Evolutionary conservation across 2,888 invertebrate species (phyloP), one percentile per base, ranked within the genome.

Genomic region (Dioctria rufipes): DNA sequence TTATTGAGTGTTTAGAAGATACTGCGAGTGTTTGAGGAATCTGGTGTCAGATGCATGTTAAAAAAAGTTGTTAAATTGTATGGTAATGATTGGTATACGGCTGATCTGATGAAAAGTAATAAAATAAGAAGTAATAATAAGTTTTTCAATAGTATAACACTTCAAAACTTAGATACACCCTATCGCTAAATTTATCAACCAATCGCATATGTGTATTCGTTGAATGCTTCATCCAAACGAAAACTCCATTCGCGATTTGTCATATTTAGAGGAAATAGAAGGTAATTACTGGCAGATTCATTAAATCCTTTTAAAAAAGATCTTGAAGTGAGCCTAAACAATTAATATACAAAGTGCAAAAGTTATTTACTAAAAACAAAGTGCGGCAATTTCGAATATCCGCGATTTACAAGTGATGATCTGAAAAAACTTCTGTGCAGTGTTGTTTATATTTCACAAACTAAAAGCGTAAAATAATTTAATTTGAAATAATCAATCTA

Each of bases 181-280:
- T 69, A 49, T 69, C 13, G 46, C 40, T 73, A 9, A 51, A 54
- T 6, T 73, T 37, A 39, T 54, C 51, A 37, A 46, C 51, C 51
- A 5, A 37, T 40, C 71, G 58, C 71, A 25, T 13, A 58, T 61
- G 63, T 71, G 73, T n/a, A n/a, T 79, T 78, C 61, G 81, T 78
- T 81, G 81, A 63, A 81, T 81, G 81, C 61, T 79, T 81, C 61
- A 78, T 81, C 73, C 81, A 79, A 78, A 75, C 81, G 81, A 81
- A 81, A 81, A 69, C 75, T 81, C 63, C 66, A 80, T 80, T 81
- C 81, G 81, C 81, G 81, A 65, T n/a, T 81, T 81, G 81, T 81
- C 81, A 75, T 80, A 71, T 75, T 75, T 69, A 66, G 69, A 80
- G 79, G 69, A 81, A 66, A 60, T 63, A 77, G 49, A 77, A 77